Conservation (phyloP, 2,797 vertebrate genomes). For the Phyllotis vaccarum region DNA sequence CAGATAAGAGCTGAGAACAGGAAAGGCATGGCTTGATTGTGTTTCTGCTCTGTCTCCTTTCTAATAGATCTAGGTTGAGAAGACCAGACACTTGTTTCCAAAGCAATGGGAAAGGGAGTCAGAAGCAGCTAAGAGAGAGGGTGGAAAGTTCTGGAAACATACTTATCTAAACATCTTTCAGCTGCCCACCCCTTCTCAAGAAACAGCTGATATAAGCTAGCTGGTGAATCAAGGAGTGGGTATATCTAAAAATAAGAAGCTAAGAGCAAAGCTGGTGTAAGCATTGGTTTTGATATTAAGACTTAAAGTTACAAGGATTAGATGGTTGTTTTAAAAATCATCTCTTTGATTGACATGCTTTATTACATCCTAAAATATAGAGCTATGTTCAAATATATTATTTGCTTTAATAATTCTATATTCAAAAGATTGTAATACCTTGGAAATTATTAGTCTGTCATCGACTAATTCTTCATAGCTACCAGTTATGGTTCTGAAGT, state of each 20-base stretch:
- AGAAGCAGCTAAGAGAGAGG: not conserved
- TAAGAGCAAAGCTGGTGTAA: constrained; percentile 16
- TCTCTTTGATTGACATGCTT: constrained; percentile 17
- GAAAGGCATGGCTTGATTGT: not conserved
- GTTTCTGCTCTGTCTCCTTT: constrained; percentile 11
- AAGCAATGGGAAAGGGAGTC: not conserved
- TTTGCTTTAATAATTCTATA: constrained; percentile 9
- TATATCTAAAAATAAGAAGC: constrained; percentile 7
- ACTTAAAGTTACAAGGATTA: not conserved
- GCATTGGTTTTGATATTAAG: constrained; percentile 43
- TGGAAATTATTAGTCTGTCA: not conserved
- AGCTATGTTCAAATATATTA: constrained; percentile 44
- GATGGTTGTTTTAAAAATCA: not conserved
- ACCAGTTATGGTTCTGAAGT: not conserved
- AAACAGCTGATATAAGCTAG: not conserved
- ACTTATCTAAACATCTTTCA: constrained; percentile 3
- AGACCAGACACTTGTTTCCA: constrained; percentile 4
- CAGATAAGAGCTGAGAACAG: not conserved
- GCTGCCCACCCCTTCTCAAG: not conserved
- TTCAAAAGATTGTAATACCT: not conserved
- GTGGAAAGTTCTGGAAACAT: not conserved
- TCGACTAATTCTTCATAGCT: not conserved
- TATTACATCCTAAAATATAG: constrained; percentile 20
- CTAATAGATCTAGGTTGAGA: constrained; percentile 32
- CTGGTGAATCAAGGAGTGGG: not conserved